phyloP scores from a whole-genome alignment of 2,113 vertebrate genomes.

The Percopsis transmontana region DNA sequence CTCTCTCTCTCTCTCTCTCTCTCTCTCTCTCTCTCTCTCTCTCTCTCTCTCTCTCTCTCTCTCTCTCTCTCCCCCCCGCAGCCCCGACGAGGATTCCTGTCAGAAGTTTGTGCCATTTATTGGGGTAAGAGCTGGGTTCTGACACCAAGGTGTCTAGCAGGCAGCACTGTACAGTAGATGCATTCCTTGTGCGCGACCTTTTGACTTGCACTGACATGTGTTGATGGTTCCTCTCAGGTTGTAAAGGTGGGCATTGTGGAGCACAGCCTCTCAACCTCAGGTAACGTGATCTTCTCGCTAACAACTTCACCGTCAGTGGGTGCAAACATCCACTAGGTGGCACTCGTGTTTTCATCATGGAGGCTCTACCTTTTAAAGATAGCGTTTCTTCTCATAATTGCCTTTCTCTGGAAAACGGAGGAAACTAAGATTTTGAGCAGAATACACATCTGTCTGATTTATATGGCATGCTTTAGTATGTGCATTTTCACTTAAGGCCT shows the following conservation, averaged over 20 bases:
- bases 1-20: no score
- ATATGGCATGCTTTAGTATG: no score
- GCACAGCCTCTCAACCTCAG: conserved; percentile 84
- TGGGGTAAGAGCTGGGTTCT: conserved; percentile 74
- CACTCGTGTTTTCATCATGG: no score
- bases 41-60: conserved; percentile 6
- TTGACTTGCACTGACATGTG: not conserved
- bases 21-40: no score
- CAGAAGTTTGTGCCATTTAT: conserved; percentile 95
- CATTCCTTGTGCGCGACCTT: not conserved
- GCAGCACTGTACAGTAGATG: not conserved
- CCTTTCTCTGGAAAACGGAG: no score
- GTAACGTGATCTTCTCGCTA: conserved; percentile 38
- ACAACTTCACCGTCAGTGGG: not conserved
- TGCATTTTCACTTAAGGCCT: no score
- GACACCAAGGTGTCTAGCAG: not conserved
- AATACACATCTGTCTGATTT: no score
- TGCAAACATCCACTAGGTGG: not conserved
- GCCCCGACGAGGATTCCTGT: conserved; percentile 91
- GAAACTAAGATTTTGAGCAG: no score
- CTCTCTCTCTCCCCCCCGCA: conserved; percentile 41
- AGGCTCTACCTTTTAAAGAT: no score
- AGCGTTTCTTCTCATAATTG: no score
- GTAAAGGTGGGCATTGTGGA: conserved; percentile 94
- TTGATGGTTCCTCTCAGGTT: conserved; percentile 51